These are phyloP conservation scores for Ptilonorhynchus violaceus DNA, from an alignment of 2,113 vertebrate genomes.

Conservation along the genomic window DNA sequence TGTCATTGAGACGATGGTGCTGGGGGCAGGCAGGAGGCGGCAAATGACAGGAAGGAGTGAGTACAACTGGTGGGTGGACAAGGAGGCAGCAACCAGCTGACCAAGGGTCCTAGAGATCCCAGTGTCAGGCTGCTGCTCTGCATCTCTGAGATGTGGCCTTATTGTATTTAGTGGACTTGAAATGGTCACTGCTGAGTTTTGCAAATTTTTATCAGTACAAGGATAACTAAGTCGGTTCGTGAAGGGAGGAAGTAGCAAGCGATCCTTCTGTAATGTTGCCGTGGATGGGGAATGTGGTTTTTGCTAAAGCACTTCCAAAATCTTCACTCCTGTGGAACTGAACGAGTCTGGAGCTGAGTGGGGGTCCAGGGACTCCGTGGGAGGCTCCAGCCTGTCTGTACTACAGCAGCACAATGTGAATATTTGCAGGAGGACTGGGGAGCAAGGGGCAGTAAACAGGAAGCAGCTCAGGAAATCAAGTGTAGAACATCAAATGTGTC, in stretches of 20 bases:
- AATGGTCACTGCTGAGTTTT: neutral
- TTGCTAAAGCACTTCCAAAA: neutral
- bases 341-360: neutral
- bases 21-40: neutral
- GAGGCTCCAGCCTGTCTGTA: neutral
- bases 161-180: too few relatives aligned
- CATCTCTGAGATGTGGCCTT: neutral
- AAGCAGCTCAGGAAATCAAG: neutral
- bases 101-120: neutral
- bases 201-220: neutral
- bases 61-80: neutral
- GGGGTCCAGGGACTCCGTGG: neutral
- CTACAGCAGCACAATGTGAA: neutral
- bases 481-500: neutral
- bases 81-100: neutral
- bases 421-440: neutral
- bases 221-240: neutral
- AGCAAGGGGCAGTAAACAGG: neutral
- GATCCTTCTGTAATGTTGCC: neutral
- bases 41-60: neutral
- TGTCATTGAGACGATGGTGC: neutral
- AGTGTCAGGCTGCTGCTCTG: neutral
- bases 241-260: neutral
- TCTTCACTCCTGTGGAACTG: neutral
- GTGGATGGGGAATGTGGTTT: neutral